phyloP scores from a whole-genome alignment of 2,113 vertebrate species.

The Callipepla squamata region DNA sequence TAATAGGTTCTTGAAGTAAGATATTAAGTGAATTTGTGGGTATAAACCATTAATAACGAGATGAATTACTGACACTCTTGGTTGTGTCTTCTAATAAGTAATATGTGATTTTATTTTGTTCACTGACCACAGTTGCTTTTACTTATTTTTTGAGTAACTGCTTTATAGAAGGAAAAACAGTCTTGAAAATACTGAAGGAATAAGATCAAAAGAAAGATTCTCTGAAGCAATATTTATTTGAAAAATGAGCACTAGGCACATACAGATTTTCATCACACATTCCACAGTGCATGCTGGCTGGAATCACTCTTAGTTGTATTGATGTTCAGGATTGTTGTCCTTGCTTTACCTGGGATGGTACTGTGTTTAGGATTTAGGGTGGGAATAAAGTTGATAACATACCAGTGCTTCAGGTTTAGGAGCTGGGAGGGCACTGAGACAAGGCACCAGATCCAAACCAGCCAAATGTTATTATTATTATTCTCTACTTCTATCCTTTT shows the following conservation, averaged over 20 bases:
- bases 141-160: background rate
- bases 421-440: background rate
- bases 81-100: background rate
- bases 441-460: background rate
- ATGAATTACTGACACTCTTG: background rate
- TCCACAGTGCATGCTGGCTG: background rate
- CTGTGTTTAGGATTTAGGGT: background rate
- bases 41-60: background rate
- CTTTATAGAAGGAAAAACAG: background rate
- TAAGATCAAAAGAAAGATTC: background rate
- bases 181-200: background rate
- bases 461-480: background rate
- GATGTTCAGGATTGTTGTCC: background rate
- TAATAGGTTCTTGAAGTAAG: background rate
- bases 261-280: background rate
- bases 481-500: too few relatives aligned
- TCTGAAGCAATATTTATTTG: background rate
- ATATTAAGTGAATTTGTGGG: slow-evolving; percentile 2
- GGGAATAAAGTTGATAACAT: background rate
- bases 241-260: background rate
- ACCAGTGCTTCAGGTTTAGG: background rate
- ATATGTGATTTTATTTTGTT: background rate
- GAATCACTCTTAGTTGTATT: background rate
- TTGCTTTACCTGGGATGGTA: background rate
- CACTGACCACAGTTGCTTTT: background rate